Evolutionary conservation across 2,113 vertebrate species (phyloP).

Genomic region (Mobula birostris): DNA sequence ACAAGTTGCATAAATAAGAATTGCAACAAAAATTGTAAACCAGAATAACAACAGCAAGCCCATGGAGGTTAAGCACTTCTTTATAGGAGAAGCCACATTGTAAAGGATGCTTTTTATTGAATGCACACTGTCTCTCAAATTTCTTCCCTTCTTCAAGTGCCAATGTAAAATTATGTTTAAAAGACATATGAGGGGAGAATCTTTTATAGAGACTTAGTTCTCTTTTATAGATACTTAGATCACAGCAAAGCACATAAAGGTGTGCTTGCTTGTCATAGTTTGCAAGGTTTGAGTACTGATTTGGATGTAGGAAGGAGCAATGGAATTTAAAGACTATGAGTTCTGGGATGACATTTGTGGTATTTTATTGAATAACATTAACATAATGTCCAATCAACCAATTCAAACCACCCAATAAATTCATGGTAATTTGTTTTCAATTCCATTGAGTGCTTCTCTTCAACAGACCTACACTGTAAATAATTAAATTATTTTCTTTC

Average conservation of each 20-base stretch:
- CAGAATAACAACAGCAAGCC: not conserved
- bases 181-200: not conserved
- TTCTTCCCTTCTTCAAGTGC: not conserved
- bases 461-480: not conserved
- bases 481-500: conserved; percentile 2
- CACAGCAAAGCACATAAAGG: not conserved
- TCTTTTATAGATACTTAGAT: not conserved
- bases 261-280: not conserved
- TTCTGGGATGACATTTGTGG: not conserved
- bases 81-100: not conserved
- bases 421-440: not conserved
- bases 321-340: not conserved
- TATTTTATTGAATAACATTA: not conserved
- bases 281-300: not conserved
- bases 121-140: not conserved
- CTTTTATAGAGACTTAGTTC: not conserved
- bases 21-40: not conserved
- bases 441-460: not conserved
- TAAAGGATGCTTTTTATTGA: not conserved
- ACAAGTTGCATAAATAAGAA: not conserved
- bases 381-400: not conserved
- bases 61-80: not conserved
- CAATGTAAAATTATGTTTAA: not conserved
- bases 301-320: not conserved
- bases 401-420: not conserved